Evolutionary conservation across 1,140 invertebrate genomes (phyloP), one percentile per base, ranked within the genome.

Genomic region (Drosophila repletoides): DNA sequence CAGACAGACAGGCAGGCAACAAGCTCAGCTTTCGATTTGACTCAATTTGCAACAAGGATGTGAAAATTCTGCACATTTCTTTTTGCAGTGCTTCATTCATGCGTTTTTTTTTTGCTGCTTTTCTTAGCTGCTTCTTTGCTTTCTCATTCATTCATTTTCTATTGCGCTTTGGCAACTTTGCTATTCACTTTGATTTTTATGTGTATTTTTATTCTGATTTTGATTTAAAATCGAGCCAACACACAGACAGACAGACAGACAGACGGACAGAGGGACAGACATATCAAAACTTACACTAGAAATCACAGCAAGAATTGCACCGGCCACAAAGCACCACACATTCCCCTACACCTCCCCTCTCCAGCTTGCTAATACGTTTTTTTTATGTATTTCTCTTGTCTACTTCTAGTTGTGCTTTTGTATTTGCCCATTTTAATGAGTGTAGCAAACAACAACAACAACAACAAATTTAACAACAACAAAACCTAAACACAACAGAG

Each of bases 351-450:
- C 6, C 55, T 31, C 28, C 17, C 49, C 53, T 53, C 28, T 74
- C 68, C 60, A 74, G 79, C 79, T 79, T 84, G 79, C 79, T 84
- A 84, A 84, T 86, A 75, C 53, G n/a, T n/a, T n/a, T 84, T 86
- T 60, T 86, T 72, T 86, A 86, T 34, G 79, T 86, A 84, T 84
- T 84, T 84, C 70, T 84, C 80, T 83, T 84, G 60, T 84, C 75
- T 86, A 79, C 49, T 84, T 84, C 79, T 84, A 84, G 79, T 84
- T 84, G 79, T 84, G 80, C 80, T 79, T 84, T 84, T 84, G 74
- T 84, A 84, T 84, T 86, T 84, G 74, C 79, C 80, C 83, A 84
- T 86, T 86, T 84, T 84, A 84, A 75, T 84, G 79, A 84, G 75
- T 86, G 73, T 81, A 81, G 77, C 74, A 67, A 72, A 72, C 29